phyloP scores from a whole-genome alignment of 2,888 invertebrate species.

The Melipona beecheii region DNA sequence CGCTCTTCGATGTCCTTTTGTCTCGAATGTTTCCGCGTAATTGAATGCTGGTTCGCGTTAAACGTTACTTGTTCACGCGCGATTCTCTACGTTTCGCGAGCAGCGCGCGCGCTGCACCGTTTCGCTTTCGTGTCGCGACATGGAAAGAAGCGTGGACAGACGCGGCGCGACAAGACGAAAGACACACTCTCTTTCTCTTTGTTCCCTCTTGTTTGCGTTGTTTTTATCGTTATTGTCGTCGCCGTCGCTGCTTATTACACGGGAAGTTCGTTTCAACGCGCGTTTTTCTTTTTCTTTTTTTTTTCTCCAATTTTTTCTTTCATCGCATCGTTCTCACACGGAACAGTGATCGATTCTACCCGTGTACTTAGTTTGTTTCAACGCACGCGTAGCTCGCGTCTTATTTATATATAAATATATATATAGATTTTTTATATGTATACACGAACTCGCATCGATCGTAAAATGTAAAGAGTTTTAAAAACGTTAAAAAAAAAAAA shows the following conservation, averaged over 20 bases:
- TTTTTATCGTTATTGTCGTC: neutral
- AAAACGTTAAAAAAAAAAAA: constrained; percentile 26
- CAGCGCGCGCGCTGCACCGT: neutral
- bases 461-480: constrained; percentile 68
- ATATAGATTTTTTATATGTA: constrained; percentile 46
- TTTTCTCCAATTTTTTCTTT: neutral
- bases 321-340: neutral
- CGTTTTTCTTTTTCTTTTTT: neutral
- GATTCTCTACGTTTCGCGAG: constrained; percentile 8
- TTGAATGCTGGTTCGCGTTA: constrained; percentile 23
- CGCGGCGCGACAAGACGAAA: neutral
- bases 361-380: constrained; percentile 53
- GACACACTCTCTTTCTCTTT: neutral
- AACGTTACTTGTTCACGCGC: constrained; percentile 13
- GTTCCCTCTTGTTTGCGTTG: neutral
- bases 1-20: constrained; percentile 12
- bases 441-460: constrained; percentile 72
- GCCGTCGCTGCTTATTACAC: neutral
- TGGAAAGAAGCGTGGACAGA: neutral
- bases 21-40: constrained; percentile 23
- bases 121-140: neutral
- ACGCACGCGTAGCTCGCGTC: constrained; percentile 63
- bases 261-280: neutral
- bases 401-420: constrained; percentile 64
- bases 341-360: constrained; percentile 1